These are phyloP conservation scores for Eretmochelys imbricata DNA, from an alignment of 2,113 vertebrate species.

Conservation along the genomic window DNA sequence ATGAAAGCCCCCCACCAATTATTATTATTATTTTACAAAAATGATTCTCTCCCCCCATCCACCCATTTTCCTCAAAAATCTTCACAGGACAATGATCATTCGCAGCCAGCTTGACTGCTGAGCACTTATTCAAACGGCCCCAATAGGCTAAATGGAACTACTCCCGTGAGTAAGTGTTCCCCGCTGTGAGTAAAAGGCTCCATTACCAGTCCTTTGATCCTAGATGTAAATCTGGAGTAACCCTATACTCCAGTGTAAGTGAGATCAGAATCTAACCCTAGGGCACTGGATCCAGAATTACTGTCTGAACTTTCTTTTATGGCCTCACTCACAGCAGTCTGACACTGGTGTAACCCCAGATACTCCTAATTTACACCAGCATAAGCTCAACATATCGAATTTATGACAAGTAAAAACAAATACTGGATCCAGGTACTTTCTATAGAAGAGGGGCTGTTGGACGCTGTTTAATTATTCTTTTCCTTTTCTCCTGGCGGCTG, in stretches of 20 bases:
- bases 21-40: not conserved
- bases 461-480: constrained; percentile 25
- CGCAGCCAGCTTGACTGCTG: not conserved
- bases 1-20: not conserved
- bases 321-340: not conserved
- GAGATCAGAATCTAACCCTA: not conserved
- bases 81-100: not conserved
- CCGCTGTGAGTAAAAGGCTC: not conserved
- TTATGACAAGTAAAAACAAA: constrained; percentile 67
- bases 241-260: too few relatives aligned
- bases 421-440: constrained; percentile 49
- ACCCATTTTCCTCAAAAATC: not conserved
- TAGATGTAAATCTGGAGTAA: too few relatives aligned
- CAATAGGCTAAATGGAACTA: not conserved
- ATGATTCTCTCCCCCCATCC: not conserved
- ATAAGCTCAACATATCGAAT: not conserved
- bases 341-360: not conserved
- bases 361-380: constrained; percentile 25
- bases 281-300: not conserved
- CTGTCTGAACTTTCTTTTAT: rapidly evolving
- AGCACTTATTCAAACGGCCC: not conserved
- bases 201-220: not conserved
- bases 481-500: constrained; percentile 54
- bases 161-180: too few relatives aligned
- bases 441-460: not conserved